phyloP scores from a whole-genome alignment of 2,888 invertebrate species.

The Myopa tessellatipennis region DNA sequence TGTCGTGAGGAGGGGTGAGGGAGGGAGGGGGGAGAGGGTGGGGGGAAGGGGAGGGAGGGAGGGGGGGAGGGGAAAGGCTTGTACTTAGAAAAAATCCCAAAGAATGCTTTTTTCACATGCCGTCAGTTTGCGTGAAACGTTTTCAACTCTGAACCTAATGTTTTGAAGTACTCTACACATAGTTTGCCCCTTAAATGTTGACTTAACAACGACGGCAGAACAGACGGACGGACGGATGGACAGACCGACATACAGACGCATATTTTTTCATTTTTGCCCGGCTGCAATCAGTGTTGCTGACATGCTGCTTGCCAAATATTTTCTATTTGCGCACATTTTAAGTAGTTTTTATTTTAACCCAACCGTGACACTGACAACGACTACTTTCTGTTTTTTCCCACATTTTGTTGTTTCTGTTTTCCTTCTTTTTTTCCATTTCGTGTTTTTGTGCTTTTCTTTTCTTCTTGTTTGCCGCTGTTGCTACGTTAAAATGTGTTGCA shows the following conservation, averaged over 20 bases:
- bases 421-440: background rate
- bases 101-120: background rate
- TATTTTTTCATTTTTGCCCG: background rate
- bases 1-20: too few relatives aligned
- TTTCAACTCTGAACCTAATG: background rate
- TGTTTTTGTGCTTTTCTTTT: too few relatives aligned
- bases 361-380: background rate
- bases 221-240: background rate
- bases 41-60: too few relatives aligned
- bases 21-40: too few relatives aligned
- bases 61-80: too few relatives aligned
- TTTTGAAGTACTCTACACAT: background rate
- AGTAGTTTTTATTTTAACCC: constrained; percentile 6
- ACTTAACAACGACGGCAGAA: background rate
- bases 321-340: constrained; percentile 25
- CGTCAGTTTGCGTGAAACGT: background rate
- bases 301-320: constrained; percentile 26
- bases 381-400: background rate
- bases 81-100: too few relatives aligned
- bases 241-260: background rate
- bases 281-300: constrained; percentile 30
- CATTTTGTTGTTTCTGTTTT: background rate
- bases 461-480: too few relatives aligned
- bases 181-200: constrained; percentile 5
- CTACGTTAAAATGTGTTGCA: background rate